Evolutionary conservation across 2,113 vertebrate genomes (phyloP).

Genomic region (Procavia capensis): DNA sequence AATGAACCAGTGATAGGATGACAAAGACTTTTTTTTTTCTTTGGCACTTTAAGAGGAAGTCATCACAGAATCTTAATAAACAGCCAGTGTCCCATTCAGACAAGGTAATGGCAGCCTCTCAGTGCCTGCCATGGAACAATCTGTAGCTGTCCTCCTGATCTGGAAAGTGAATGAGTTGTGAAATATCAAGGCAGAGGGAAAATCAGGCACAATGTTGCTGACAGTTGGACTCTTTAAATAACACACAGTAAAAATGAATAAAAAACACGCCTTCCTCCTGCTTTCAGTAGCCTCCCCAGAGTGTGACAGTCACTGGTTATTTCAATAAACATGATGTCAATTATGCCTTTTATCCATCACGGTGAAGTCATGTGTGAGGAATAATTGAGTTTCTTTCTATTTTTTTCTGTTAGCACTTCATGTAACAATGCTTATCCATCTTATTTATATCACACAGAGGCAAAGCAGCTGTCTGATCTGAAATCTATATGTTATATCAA

Average conservation of each 20-base stretch:
- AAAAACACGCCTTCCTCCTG: slow-evolving; percentile 80
- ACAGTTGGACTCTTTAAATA: slow-evolving; percentile 85
- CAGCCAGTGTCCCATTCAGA: slow-evolving; percentile 60
- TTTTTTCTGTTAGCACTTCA: slow-evolving; percentile 79
- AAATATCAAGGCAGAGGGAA: slow-evolving; percentile 80
- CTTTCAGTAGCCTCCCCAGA: slow-evolving; percentile 83
- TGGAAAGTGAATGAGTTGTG: slow-evolving; percentile 77
- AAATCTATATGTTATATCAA: slow-evolving; percentile 81
- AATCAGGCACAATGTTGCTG: slow-evolving; percentile 84
- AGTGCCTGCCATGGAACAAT: slow-evolving; percentile 76
- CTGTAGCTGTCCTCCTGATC: slow-evolving; percentile 81
- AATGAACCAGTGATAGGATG: slow-evolving; percentile 60
- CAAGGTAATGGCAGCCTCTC: slow-evolving; percentile 67
- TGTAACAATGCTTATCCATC: slow-evolving; percentile 79
- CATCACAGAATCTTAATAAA: slow-evolving; percentile 81
- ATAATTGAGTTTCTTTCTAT: slow-evolving; percentile 71
- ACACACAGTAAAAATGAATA: slow-evolving; percentile 83
- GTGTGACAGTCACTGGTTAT: slow-evolving; percentile 84
- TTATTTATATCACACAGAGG: slow-evolving; percentile 80
- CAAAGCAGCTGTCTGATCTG: slow-evolving; percentile 85
- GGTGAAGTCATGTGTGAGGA: slow-evolving; percentile 80
- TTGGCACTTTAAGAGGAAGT: slow-evolving; percentile 70
- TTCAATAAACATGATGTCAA: slow-evolving; percentile 85
- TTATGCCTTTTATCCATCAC: slow-evolving; percentile 84
- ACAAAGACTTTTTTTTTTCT: slow-evolving; percentile 43